Conservation (phyloP, 2,797 vertebrate genomes). For the Argya squamiceps region DNA sequence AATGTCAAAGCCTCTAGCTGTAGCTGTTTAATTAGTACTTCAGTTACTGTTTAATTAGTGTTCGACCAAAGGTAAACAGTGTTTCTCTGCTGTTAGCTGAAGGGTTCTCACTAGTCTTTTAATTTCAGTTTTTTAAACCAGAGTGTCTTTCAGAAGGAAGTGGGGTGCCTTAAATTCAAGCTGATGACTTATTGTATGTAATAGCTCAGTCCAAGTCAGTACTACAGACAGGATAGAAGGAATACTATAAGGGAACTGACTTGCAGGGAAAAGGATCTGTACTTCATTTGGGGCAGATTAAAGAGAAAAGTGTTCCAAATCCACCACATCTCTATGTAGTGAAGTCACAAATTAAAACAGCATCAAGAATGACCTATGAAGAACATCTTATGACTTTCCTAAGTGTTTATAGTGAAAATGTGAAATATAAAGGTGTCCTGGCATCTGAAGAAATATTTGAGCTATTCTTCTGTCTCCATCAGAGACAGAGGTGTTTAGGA, state of each 20-base stretch:
- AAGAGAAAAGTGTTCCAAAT: background rate
- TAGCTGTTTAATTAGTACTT: constrained; percentile 37
- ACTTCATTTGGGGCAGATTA: background rate
- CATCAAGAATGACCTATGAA: background rate
- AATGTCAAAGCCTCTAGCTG: background rate
- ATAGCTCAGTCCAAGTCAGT: background rate
- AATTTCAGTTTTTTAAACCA: background rate
- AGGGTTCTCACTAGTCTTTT: background rate
- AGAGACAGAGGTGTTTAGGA: background rate
- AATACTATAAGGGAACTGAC: background rate
- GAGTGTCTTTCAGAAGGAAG: background rate
- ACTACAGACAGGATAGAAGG: background rate
- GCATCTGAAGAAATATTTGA: background rate
- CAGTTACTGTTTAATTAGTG: constrained; percentile 25
- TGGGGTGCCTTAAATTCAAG: background rate
- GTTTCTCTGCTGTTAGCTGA: background rate
- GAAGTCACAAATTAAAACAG: background rate
- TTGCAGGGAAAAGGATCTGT: background rate
- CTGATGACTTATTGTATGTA: background rate
- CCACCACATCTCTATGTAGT: background rate
- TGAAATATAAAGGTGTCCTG: background rate
- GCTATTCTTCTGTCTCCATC: background rate
- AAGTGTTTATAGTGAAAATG: background rate
- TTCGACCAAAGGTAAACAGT: background rate
- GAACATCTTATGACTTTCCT: background rate